These are phyloP conservation scores for Leptothorax acervorum DNA, from an alignment of 2,888 invertebrate genomes.

Conservation along the genomic window DNA sequence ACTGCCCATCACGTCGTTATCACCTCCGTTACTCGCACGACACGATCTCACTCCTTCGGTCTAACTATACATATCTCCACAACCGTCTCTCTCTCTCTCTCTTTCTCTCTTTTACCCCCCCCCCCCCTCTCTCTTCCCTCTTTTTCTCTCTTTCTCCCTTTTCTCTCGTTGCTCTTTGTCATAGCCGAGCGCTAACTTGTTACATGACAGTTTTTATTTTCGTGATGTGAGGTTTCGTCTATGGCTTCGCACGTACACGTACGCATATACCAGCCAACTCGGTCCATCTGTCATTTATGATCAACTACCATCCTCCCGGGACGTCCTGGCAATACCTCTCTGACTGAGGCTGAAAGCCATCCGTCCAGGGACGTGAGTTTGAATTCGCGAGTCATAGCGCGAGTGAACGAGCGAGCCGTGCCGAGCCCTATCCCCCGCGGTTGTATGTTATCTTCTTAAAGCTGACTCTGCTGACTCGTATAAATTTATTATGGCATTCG, in stretches of 20 bases:
- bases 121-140: not conserved
- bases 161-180: conserved; percentile 40
- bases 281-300: conserved; percentile 70
- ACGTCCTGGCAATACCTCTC: conserved; percentile 51
- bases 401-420: conserved; percentile 17
- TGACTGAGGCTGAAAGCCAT: conserved; percentile 56
- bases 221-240: conserved; percentile 44
- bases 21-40: conserved; percentile 38
- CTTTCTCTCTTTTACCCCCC: not conserved
- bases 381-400: conserved; percentile 57
- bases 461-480: conserved; percentile 57
- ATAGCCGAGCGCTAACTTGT: conserved; percentile 62
- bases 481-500: conserved; percentile 55
- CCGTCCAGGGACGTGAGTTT: conserved; percentile 54
- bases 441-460: conserved; percentile 55
- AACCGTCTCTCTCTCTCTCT: conserved; percentile 39
- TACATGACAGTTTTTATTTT: conserved; percentile 62
- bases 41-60: conserved; percentile 39
- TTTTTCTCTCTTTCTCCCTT: conserved; percentile 9
- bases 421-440: conserved; percentile 15
- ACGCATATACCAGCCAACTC: conserved; percentile 48
- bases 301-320: conserved; percentile 63
- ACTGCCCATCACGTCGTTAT: conserved; percentile 66
- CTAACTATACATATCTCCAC: conserved; percentile 55
- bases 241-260: conserved; percentile 37